Percentiles rank a stretch among this genome's conserved stretches.
phyloP scores from a whole-genome alignment of 2,888 invertebrate genomes.

The Pachycephus smyrnensis region DNA sequence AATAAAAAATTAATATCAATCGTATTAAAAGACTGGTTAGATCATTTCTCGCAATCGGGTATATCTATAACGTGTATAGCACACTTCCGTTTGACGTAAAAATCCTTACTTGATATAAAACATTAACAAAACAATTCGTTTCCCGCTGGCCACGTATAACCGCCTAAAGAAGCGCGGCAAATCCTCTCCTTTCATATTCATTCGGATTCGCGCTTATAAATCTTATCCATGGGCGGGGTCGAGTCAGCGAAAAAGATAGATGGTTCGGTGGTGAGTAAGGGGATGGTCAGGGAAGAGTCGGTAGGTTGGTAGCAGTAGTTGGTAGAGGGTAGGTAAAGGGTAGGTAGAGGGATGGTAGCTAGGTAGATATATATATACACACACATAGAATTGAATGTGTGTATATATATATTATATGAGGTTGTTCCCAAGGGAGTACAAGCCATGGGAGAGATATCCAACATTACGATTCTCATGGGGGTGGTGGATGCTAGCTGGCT shows the following conservation, averaged over 20 bases:
- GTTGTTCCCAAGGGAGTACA: neutral
- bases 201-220: slow-evolving; percentile 26
- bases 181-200: slow-evolving; percentile 20
- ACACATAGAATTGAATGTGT: neutral
- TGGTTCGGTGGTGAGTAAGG: slow-evolving; percentile 20
- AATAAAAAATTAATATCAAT: neutral
- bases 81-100: neutral
- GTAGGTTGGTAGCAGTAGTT: slow-evolving; percentile 14
- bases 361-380: neutral
- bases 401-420: neutral
- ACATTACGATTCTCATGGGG: slow-evolving; percentile 37
- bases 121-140: neutral
- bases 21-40: neutral
- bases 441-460: slow-evolving; percentile 41
- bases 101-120: neutral
- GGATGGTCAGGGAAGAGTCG: slow-evolving; percentile 8
- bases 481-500: slow-evolving; percentile 39
- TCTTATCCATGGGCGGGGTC: slow-evolving; percentile 22
- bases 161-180: neutral
- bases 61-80: neutral
- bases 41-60: neutral
- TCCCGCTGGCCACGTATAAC: neutral
- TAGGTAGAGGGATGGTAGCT: slow-evolving; percentile 10
- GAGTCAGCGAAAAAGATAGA: slow-evolving; percentile 42
- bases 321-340: slow-evolving; percentile 15